phyloP scores from a whole-genome alignment of 2,797 vertebrate genomes.

The Pseudomugil gertrudae region DNA sequence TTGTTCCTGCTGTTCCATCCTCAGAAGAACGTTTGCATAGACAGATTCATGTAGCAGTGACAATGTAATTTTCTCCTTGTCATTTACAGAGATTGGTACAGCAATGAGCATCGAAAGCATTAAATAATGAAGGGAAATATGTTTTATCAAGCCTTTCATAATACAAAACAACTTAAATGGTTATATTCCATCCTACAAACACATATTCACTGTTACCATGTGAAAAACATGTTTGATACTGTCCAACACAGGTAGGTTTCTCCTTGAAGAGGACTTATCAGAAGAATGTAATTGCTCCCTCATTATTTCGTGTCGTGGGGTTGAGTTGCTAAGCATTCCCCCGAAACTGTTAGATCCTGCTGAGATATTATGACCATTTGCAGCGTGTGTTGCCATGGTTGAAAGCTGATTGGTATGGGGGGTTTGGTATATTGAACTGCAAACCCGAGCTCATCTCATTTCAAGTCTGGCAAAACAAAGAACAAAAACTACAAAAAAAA shows the following conservation, averaged over 20 bases:
- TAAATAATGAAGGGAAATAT: not conserved
- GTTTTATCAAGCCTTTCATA: not conserved
- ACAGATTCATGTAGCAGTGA: slow-evolving; percentile 4
- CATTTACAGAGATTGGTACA: slow-evolving; percentile 1
- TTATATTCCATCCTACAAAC: slow-evolving; percentile 31
- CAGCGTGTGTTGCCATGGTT: slow-evolving; percentile 45
- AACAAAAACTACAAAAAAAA: slow-evolving; percentile 11
- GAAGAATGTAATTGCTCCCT: slow-evolving; percentile 53
- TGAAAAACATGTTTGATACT: slow-evolving; percentile 34
- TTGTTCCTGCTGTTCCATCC: slow-evolving; percentile 16
- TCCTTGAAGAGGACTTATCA: slow-evolving; percentile 25
- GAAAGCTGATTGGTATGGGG: slow-evolving; percentile 72
- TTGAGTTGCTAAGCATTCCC: slow-evolving; percentile 43
- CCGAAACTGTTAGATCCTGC: slow-evolving; percentile 40
- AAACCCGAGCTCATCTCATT: slow-evolving; percentile 39
- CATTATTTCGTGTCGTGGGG: slow-evolving; percentile 42
- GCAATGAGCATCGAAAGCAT: slow-evolving; percentile 2
- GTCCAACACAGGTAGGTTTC: slow-evolving; percentile 39
- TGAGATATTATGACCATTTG: slow-evolving; percentile 49
- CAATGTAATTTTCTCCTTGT: not conserved
- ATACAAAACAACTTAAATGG: slow-evolving; percentile 26
- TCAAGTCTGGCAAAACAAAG: slow-evolving; percentile 32
- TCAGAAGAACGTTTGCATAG: not conserved
- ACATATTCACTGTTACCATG: slow-evolving; percentile 26
- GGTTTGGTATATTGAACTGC: no score